Evolutionary conservation across 2,888 invertebrate genomes (phyloP), one percentile per base, ranked within the genome.

Genomic region (Galeruca laticollis): DNA sequence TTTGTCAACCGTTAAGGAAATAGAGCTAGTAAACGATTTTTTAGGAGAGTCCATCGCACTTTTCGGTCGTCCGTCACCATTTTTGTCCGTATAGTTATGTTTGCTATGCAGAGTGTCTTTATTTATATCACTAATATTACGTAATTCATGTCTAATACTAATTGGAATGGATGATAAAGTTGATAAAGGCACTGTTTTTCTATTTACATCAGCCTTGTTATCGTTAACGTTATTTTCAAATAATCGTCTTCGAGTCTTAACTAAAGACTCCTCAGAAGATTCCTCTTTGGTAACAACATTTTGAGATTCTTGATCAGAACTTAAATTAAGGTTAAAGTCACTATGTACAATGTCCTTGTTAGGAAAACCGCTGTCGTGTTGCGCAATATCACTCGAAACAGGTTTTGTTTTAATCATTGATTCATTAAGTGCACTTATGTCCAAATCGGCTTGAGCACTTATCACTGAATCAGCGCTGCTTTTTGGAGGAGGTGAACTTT

Each of bases 261-360:
- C 85, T 75, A 84, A 80, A 73, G 85, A 85, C 68, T 75, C 74
- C 68, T 70, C 73, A 65, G 75, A 72, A 67, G 77, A 72, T 77
- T 79, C 75, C 76, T 84, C 84, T 86, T 86, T 86, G 86, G 86
- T 85, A 84, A 84, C 81, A 80, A 80, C 75, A 78, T 79, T 78
- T 73, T 78, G 77, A 78, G 74, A 76, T 76, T 79, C 71, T 70
- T 78, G 80, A 76, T 72, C 66, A 60, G 60, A 54, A 73, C 71
- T 79, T 78, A 79, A 81, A 76, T 73, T 80, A 79, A 72, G 72
- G 75, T 76, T 78, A 18, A 35, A 15, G 76, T 69, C 72, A 76
- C 74, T 78, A 73, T 65, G 73, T 65, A 75, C 59, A 61, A 67
- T 71, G 77, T 76, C 73, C 74, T 74, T 74, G 43, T 75, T 75